These are phyloP conservation scores for Benitochromis conjunctus DNA, from an alignment of 2,113 vertebrate genomes.

Conservation along the genomic window DNA sequence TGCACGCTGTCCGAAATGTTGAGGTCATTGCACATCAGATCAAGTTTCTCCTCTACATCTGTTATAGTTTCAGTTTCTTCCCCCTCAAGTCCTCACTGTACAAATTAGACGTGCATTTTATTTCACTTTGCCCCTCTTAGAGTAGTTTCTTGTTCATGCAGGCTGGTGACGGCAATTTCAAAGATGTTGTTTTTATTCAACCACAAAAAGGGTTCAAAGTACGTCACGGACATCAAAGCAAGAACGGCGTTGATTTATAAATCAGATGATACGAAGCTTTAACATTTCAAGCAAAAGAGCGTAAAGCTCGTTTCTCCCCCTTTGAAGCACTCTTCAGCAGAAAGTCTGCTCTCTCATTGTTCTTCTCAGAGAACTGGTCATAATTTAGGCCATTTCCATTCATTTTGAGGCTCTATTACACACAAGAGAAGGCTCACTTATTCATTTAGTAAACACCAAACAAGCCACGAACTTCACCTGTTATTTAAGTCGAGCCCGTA, in stretches of 20 bases:
- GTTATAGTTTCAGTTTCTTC: neutral
- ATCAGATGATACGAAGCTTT: neutral
- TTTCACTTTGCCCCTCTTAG: neutral
- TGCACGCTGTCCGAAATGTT: neutral
- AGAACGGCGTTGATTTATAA: slow-evolving; percentile 12
- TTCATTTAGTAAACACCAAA: neutral
- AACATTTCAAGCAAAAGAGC: neutral
- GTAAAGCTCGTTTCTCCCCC: neutral
- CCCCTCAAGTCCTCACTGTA: neutral
- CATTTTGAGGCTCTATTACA: neutral
- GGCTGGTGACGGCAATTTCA: neutral
- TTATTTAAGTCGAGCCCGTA: neutral
- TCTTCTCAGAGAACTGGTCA: neutral
- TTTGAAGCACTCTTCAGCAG: neutral
- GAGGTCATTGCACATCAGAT: neutral
- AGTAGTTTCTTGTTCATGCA: slow-evolving; percentile 12
- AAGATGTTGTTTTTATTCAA: neutral
- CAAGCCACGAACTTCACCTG: neutral
- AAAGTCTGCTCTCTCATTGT: slow-evolving; percentile 9
- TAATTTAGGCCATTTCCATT: slow-evolving; percentile 49
- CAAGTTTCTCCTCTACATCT: neutral
- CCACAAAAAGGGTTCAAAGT: neutral
- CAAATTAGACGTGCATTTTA: neutral
- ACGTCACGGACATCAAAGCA: slow-evolving; percentile 13
- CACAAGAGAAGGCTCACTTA: neutral